Conservation (phyloP, 2,113 vertebrate species). For the Crocuta crocuta region DNA sequence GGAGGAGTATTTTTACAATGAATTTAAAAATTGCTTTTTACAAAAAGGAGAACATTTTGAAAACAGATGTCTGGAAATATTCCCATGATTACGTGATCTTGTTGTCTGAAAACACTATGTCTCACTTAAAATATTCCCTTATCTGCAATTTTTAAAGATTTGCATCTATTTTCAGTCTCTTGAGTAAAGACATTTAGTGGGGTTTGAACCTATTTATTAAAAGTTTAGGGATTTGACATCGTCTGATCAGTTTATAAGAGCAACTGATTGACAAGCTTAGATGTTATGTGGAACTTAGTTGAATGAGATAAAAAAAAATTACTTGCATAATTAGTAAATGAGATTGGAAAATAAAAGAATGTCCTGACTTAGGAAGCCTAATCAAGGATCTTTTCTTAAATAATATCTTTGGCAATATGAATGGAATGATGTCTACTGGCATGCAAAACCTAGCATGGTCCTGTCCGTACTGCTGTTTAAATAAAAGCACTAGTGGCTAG, state of each 20-base stretch:
- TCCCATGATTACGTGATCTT: constrained; percentile 37
- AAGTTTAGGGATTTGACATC: neutral
- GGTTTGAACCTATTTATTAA: neutral
- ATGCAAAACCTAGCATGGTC: neutral
- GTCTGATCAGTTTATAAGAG: constrained; percentile 20
- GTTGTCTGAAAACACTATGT: constrained; percentile 55
- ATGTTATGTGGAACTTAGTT: neutral
- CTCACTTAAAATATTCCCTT: constrained; percentile 56
- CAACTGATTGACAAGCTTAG: constrained; percentile 24
- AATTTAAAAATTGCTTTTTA: neutral
- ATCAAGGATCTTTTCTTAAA: neutral
- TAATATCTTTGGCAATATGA: neutral
- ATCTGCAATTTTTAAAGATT: constrained; percentile 44
- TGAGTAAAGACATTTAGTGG: constrained; percentile 32
- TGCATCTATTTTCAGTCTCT: constrained; percentile 56
- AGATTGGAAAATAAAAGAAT: constrained; percentile 1
- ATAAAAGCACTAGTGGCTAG: neutral
- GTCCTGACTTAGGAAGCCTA: neutral
- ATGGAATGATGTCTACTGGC: neutral
- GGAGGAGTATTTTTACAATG: neutral
- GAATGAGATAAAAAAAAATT: neutral
- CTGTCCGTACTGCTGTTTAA: neutral
- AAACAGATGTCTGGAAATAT: constrained; percentile 59
- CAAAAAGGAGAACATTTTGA: constrained; percentile 48
- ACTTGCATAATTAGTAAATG: constrained; percentile 31